Percentiles rank a stretch among this genome's conserved stretches.
Conservation (phyloP, 2,888 invertebrate genomes). For the Boloria selene region DNA sequence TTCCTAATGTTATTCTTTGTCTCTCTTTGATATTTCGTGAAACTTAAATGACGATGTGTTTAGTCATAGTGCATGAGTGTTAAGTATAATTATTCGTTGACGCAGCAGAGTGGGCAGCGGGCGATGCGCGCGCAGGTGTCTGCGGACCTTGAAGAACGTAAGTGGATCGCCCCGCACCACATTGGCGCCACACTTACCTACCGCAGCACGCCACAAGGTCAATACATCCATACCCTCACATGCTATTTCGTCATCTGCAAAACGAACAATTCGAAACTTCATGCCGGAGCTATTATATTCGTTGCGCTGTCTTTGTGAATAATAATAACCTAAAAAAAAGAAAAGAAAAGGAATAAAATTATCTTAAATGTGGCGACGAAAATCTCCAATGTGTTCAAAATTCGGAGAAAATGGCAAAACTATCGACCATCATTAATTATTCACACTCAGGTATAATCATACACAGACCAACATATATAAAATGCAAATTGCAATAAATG, state of each 20-base stretch:
- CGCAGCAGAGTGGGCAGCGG: slow-evolving; percentile 80
- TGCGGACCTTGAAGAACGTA: slow-evolving; percentile 89
- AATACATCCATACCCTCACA: slow-evolving; percentile 70
- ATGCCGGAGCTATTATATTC: background rate
- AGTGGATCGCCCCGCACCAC: slow-evolving; percentile 87
- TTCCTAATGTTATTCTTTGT: too few relatives aligned
- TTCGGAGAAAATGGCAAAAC: slow-evolving; percentile 25
- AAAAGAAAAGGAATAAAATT: slow-evolving; percentile 6
- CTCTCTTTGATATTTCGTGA: too few relatives aligned
- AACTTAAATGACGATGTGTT: background rate
- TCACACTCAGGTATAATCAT: background rate
- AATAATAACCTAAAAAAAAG: slow-evolving; percentile 1
- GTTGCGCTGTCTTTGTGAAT: background rate
- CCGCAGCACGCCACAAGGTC: slow-evolving; percentile 89
- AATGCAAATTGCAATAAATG: too few relatives aligned
- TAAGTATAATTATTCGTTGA: slow-evolving; percentile 4
- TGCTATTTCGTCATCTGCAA: slow-evolving; percentile 38
- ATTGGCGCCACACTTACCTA: slow-evolving; percentile 91
- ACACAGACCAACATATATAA: too few relatives aligned
- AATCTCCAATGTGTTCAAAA: slow-evolving; percentile 29
- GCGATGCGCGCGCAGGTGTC: slow-evolving; percentile 87
- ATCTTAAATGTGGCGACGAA: slow-evolving; percentile 18
- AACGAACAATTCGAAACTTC: background rate
- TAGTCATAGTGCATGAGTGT: slow-evolving; percentile 5
- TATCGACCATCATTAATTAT: background rate